Conservation (phyloP, 1,140 invertebrate genomes). For the Euschistus heros region DNA sequence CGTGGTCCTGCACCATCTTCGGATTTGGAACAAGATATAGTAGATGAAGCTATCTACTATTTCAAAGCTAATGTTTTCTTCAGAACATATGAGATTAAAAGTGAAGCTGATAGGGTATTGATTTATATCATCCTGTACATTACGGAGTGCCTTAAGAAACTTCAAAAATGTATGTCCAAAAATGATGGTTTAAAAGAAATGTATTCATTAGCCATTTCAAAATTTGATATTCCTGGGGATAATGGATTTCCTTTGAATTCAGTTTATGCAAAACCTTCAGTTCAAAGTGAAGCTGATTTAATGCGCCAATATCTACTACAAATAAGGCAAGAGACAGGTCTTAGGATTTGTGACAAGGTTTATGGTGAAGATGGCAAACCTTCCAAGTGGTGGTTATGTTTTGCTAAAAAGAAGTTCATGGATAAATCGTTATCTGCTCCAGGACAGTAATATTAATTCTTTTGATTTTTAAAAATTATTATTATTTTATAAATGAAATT, state of each 20-base stretch:
- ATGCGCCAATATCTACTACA: constrained; percentile 92
- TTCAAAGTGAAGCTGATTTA: constrained; percentile 62
- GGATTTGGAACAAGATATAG: constrained; percentile 74
- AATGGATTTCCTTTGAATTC: constrained; percentile 92
- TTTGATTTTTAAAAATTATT: too few species aligned
- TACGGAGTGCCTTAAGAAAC: constrained; percentile 91
- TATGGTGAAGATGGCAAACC: constrained; percentile 88
- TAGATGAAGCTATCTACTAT: constrained; percentile 93
- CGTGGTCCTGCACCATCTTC: constrained; percentile 76
- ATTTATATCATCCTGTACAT: constrained; percentile 99
- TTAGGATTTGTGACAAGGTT: constrained; percentile 82
- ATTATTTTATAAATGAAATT: too few species aligned
- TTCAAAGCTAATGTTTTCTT: constrained; percentile 99
- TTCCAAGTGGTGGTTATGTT: constrained; percentile 99
- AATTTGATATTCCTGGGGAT: constrained; percentile 96
- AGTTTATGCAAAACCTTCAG: constrained; percentile 85
- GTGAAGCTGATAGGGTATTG: constrained; percentile 85
- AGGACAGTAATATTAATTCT: constrained; percentile 45
- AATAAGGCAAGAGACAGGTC: constrained; percentile 87
- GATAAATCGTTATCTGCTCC: constrained; percentile 88
- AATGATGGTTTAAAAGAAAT: constrained; percentile 89
- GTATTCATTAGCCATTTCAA: constrained; percentile 87
- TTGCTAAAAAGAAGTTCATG: constrained; percentile 99
- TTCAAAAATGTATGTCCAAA: constrained; percentile 84
- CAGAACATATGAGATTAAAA: constrained; percentile 97